Evolutionary conservation across 2,113 vertebrate genomes (phyloP).

Genomic region (Sorex araneus): DNA sequence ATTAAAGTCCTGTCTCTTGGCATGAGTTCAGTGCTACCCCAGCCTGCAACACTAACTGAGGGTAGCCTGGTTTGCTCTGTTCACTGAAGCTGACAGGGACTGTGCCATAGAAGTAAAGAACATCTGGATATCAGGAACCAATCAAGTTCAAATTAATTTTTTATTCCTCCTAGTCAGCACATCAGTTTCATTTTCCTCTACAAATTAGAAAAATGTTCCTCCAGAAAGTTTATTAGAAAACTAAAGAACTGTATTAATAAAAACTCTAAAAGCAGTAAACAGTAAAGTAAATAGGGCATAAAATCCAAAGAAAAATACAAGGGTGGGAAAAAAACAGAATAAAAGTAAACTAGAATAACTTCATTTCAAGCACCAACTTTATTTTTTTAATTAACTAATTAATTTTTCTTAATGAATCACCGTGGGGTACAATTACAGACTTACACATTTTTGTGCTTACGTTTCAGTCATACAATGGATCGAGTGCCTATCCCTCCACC

Average conservation of each 20-base stretch:
- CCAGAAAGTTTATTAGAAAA: not conserved
- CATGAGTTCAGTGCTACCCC: slow-evolving; percentile 16
- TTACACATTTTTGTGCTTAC: no score
- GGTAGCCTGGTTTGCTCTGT: slow-evolving; percentile 36
- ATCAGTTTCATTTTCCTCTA: slow-evolving; percentile 1
- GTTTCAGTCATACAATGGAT: no score
- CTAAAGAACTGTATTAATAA: slow-evolving; percentile 7
- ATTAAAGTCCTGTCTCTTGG: slow-evolving; percentile 11
- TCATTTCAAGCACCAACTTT: not conserved
- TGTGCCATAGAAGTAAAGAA: not conserved
- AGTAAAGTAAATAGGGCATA: not conserved
- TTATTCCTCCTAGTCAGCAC: slow-evolving; percentile 9
- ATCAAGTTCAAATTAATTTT: slow-evolving; percentile 64
- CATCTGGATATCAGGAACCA: not conserved
- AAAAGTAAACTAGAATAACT: not conserved
- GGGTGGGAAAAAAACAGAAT: slow-evolving; percentile 12
- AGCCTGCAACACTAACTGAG: not conserved
- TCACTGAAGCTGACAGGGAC: not conserved
- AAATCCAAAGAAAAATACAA: not conserved
- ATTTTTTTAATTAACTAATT: no score
- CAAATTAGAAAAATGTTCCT: slow-evolving; percentile 27
- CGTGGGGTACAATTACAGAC: no score
- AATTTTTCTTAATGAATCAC: no score
- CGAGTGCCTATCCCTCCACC: no score
- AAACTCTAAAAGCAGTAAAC: not conserved